Evolutionary conservation across 2,113 vertebrate genomes (phyloP).

Genomic region (Puntigrus tetrazona): DNA sequence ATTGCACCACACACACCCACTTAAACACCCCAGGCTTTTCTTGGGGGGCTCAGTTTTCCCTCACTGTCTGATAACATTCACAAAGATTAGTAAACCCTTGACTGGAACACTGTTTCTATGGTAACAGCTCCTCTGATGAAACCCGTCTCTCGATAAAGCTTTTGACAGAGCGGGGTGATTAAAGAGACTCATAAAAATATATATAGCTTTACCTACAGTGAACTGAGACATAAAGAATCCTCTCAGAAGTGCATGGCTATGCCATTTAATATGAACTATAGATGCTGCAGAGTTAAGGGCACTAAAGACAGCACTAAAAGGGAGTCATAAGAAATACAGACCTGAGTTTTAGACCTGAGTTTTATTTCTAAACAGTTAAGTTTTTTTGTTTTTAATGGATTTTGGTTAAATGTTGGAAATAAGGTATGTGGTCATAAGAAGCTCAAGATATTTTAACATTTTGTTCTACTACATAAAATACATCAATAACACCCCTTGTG

Average conservation of each 20-base stretch:
- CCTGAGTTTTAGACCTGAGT: too few relatives aligned
- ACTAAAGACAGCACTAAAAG: neutral
- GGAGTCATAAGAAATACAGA: neutral
- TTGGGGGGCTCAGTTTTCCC: slow-evolving; percentile 27
- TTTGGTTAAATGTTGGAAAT: neutral
- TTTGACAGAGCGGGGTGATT: slow-evolving; percentile 26
- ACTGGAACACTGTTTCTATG: slow-evolving; percentile 44
- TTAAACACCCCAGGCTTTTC: slow-evolving; percentile 19
- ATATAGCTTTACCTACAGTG: slow-evolving; percentile 12
- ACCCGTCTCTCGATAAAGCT: slow-evolving; percentile 15
- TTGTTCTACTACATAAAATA: neutral
- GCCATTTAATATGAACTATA: neutral
- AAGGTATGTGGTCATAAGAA: neutral
- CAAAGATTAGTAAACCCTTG: slow-evolving; percentile 38
- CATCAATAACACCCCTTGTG: neutral
- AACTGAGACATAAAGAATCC: neutral
- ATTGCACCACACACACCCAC: neutral
- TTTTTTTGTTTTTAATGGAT: neutral
- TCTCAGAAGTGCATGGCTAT: neutral
- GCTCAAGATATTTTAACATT: too few relatives aligned
- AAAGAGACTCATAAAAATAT: slow-evolving; percentile 41
- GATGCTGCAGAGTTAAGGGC: neutral
- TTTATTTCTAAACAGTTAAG: neutral
- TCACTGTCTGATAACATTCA: slow-evolving; percentile 16
- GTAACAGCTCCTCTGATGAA: slow-evolving; percentile 25